These are phyloP conservation scores for Pandemis heparana DNA, from an alignment of 2,888 invertebrate genomes.

Conservation along the genomic window DNA sequence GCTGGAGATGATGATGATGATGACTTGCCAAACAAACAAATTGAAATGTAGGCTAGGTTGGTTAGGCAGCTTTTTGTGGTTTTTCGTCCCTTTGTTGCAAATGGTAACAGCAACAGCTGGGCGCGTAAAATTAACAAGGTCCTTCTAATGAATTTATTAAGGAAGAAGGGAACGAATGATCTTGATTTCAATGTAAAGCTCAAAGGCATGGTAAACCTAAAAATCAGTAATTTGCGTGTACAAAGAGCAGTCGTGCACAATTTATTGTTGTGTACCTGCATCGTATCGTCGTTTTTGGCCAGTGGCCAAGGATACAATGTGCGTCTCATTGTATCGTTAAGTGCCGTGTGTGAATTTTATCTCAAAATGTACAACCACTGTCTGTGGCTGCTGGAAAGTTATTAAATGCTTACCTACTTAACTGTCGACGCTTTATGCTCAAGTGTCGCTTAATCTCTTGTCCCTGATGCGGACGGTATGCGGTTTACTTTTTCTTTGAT, in stretches of 20 bases:
- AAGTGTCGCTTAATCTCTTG: conserved; percentile 37
- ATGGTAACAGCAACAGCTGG: not conserved
- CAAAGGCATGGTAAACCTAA: conserved; percentile 40
- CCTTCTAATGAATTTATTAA: conserved; percentile 17
- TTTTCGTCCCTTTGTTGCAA: not conserved
- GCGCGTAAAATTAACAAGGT: conserved; percentile 1
- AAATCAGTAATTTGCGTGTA: conserved; percentile 48
- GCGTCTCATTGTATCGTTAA: conserved; percentile 70
- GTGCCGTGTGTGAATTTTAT: conserved; percentile 40
- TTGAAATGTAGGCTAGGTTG: not conserved
- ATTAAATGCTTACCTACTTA: conserved; percentile 34
- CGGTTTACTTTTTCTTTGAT: conserved; percentile 51
- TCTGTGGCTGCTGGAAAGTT: conserved; percentile 15
- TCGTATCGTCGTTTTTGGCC: conserved; percentile 64
- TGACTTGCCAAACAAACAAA: not conserved
- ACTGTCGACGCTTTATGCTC: conserved; percentile 31
- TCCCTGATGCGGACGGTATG: conserved; percentile 42
- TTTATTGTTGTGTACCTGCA: conserved; percentile 52
- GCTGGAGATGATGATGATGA: too few species aligned
- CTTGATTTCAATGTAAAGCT: conserved; percentile 40
- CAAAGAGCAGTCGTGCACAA: conserved; percentile 45
- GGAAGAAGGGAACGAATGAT: conserved; percentile 30
- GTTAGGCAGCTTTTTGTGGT: not conserved
- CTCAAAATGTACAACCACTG: conserved; percentile 31
- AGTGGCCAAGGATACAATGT: conserved; percentile 63